Percentiles rank a stretch among this genome's conserved stretches.
phyloP scores from a whole-genome alignment of 2,113 vertebrate species.

The Mormoops blainvillei region DNA sequence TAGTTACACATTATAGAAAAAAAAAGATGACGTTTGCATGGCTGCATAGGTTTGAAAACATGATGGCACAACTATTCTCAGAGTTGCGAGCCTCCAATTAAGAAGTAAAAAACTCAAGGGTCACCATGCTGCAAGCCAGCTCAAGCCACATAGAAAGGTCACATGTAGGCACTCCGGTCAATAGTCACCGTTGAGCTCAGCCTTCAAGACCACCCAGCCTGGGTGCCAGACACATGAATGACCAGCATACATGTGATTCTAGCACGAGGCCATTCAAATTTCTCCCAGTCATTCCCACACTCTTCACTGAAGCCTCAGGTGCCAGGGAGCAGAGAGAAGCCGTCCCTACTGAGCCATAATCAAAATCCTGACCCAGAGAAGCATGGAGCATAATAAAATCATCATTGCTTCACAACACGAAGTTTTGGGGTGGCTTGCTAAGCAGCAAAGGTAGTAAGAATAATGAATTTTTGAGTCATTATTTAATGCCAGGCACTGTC shows the following conservation, averaged over 20 bases:
- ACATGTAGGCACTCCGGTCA: not conserved
- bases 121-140: not conserved
- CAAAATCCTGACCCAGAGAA: not conserved
- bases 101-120: not conserved
- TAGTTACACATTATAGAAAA: not conserved
- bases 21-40: not conserved
- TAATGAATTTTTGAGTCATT: not conserved
- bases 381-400: not conserved
- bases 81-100: not conserved
- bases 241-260: not conserved
- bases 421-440: not conserved
- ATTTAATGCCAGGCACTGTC: not conserved
- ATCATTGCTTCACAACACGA: not conserved
- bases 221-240: not conserved
- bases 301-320: not conserved
- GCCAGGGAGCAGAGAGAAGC: not conserved
- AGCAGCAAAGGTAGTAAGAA: not conserved
- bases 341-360: not conserved
- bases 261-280: not conserved
- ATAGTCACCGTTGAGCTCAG: not conserved
- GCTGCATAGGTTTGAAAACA: not conserved
- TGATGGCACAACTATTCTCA: not conserved
- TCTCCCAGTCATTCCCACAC: not conserved
- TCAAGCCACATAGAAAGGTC: not conserved
- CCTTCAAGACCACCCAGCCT: not conserved